Evolutionary conservation across 2,113 vertebrate genomes (phyloP).

Genomic region (Lepus americanus): DNA sequence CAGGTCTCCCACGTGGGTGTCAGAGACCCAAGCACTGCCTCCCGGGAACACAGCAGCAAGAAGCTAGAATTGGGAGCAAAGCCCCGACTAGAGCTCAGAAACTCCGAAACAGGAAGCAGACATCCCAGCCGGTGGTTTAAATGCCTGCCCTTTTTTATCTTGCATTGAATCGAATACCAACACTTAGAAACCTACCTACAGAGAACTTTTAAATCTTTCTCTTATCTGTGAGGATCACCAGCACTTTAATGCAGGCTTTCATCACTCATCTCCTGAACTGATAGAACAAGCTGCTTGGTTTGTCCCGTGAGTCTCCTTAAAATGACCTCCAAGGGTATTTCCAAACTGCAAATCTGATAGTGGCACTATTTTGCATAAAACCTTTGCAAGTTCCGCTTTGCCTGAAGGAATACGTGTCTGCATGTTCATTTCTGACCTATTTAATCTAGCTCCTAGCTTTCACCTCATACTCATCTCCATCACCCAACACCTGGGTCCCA

Average conservation of each 20-base stretch:
- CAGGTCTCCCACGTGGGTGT: too few relatives aligned
- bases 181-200: background rate
- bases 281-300: too few relatives aligned
- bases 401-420: background rate
- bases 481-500: background rate
- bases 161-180: background rate
- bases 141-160: too few relatives aligned
- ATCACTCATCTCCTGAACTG: background rate
- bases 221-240: background rate
- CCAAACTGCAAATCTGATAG: background rate
- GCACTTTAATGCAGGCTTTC: background rate
- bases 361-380: background rate
- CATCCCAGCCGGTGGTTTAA: too few relatives aligned
- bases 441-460: background rate
- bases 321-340: background rate
- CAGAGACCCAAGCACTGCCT: too few relatives aligned
- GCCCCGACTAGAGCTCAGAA: too few relatives aligned
- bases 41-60: too few relatives aligned
- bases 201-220: background rate
- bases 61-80: too few relatives aligned
- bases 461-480: background rate
- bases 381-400: background rate
- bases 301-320: background rate
- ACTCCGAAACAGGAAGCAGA: too few relatives aligned
- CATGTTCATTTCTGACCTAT: background rate